Evolutionary conservation across 2,113 vertebrate genomes (phyloP).

Genomic region (Zapus hudsonius): DNA sequence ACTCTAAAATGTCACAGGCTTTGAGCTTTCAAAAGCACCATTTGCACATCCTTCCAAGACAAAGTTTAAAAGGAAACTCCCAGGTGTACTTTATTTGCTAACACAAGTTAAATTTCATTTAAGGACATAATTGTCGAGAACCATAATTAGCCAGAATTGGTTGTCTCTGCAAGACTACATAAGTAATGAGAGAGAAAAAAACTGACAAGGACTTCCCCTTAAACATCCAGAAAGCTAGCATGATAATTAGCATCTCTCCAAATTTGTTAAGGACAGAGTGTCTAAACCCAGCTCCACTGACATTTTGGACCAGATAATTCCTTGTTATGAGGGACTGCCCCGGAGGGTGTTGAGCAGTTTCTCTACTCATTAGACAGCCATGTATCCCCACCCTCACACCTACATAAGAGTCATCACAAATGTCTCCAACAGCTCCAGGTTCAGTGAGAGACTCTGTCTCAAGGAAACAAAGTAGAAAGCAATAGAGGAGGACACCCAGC

Average conservation of each 20-base stretch:
- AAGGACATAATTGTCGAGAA: conserved; percentile 5
- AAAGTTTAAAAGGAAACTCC: background rate
- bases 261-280: background rate
- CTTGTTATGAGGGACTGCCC: no score
- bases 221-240: background rate
- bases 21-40: conserved; percentile 42
- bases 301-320: background rate
- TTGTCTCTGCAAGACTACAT: background rate
- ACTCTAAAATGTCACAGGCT: background rate
- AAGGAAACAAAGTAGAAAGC: background rate
- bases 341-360: background rate
- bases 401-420: background rate
- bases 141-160: conserved; percentile 26
- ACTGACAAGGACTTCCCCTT: conserved; percentile 3
- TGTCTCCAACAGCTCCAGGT: no score
- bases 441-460: no score
- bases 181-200: conserved; percentile 16
- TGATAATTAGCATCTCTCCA: background rate
- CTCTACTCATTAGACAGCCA: background rate
- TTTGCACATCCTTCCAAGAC: background rate
- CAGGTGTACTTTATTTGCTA: conserved; percentile 7
- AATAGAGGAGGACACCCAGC: background rate
- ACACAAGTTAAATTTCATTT: conserved; percentile 29
- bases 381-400: background rate
- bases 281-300: background rate